Conservation (phyloP, 2,113 vertebrate genomes). For the Gasterosteus nipponicus region DNA sequence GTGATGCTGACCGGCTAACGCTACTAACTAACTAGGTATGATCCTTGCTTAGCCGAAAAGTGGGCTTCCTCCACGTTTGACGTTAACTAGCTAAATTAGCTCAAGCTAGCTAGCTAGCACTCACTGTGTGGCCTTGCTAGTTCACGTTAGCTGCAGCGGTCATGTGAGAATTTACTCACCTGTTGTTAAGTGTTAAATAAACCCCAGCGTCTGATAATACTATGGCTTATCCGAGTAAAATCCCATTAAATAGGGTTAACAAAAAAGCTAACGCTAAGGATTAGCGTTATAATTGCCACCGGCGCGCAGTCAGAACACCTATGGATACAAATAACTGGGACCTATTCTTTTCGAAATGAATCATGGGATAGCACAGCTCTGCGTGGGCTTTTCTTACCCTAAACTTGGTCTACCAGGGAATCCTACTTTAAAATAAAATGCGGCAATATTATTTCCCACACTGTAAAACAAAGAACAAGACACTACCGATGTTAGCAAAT, state of each 20-base stretch:
- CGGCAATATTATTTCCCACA: neutral
- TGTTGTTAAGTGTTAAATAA: neutral
- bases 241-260: slow-evolving; percentile 37
- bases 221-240: neutral
- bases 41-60: neutral
- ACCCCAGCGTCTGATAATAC: neutral
- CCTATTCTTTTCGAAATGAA: slow-evolving; percentile 68
- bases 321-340: slow-evolving; percentile 42
- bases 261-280: neutral
- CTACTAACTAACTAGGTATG: neutral
- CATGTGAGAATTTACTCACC: slow-evolving; percentile 63
- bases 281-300: slow-evolving; percentile 26
- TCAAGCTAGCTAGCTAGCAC: slow-evolving; percentile 20
- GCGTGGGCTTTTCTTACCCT: neutral
- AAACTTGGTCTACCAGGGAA: slow-evolving; percentile 41
- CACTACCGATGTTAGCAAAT: neutral
- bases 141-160: slow-evolving; percentile 43
- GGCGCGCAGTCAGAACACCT: slow-evolving; percentile 19
- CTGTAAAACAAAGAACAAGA: neutral
- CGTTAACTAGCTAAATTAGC: slow-evolving; percentile 58
- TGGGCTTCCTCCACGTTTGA: slow-evolving; percentile 15
- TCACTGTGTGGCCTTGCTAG: slow-evolving; percentile 61
- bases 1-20: neutral
- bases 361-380: slow-evolving; percentile 54
- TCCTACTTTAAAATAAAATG: neutral